A percentile compares a stretch with the other conserved stretches of the same genome.
phyloP scores from a whole-genome alignment of 1,140 invertebrate genomes.

The Drosophila albomicans region DNA sequence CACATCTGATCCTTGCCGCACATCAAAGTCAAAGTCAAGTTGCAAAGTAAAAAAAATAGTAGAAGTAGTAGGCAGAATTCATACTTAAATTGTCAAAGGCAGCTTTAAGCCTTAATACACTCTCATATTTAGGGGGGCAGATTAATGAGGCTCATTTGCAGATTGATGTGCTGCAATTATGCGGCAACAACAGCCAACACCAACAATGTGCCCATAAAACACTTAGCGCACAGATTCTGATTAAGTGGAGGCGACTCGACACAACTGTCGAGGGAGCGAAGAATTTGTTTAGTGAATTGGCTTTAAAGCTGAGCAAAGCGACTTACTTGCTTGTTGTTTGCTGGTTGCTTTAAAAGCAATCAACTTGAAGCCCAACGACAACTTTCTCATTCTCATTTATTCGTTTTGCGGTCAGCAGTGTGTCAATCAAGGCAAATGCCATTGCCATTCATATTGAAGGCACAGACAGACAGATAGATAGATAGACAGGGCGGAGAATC shows the following conservation, averaged over 20 bases:
- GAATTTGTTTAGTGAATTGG: neutral
- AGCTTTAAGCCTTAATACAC: conserved; percentile 34
- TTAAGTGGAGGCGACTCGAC: conserved; percentile 55
- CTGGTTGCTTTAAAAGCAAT: conserved; percentile 60
- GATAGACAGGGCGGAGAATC: neutral
- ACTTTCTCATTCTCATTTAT: conserved; percentile 48
- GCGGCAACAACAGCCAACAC: conserved; percentile 48
- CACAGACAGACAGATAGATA: conserved; percentile 14
- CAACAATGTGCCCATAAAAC: conserved; percentile 59
- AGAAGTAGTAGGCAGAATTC: conserved; percentile 4
- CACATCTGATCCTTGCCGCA: conserved; percentile 44
- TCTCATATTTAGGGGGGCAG: conserved; percentile 52
- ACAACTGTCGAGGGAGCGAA: conserved; percentile 7
- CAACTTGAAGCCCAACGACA: conserved; percentile 26
- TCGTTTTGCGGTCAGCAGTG: conserved; percentile 71
- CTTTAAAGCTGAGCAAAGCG: conserved; percentile 39
- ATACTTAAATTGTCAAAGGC: conserved; percentile 19
- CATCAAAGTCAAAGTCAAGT: conserved; percentile 60
- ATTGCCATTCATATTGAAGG: conserved; percentile 57
- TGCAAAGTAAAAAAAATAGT: conserved; percentile 8
- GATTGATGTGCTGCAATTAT: conserved; percentile 83
- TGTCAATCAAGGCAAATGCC: conserved; percentile 77
- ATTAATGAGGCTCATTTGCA: conserved; percentile 79
- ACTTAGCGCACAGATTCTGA: conserved; percentile 80
- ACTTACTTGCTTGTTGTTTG: neutral